Base-by-base conservation (phyloP, 2,888 invertebrate genomes). In the Ligdia adustata region DNA sequence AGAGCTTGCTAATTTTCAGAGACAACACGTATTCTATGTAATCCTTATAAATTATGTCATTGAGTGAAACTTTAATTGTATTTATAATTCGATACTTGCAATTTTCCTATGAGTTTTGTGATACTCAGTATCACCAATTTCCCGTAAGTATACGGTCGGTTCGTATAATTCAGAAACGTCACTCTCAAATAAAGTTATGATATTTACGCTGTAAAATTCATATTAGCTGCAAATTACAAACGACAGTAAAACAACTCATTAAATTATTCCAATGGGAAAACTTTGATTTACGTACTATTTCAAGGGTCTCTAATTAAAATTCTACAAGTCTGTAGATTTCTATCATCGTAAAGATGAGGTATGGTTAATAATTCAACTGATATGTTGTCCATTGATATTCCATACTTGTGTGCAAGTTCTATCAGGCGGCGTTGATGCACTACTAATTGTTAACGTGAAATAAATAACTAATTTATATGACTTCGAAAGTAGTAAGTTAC, bases 391-490 rank as follows among this genome's bases (percentile, higher is more conserved):
- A 44, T 50, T 44, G 13, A 20, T 35, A 50, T 47, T 35, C 47
- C 20, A 20, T 18, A 20, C 9, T 5, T 31, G 37, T 22, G 22
- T 45, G 11, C 24, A 29, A 22, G 34, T 22, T 31, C 16, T 16
- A 37, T 41, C 37, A 32, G 32, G 7, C 3, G 35, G 31, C 37
- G 41, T 41, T 35, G 41, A 37, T 37, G 27, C 16, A 41, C 31
- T 47, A 34, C 24, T 47, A 35, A 47, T 41, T 35, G 35, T 24
- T n/a, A 27, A 20, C 47, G 41, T 40, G 46, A 2, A 6, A 16
- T 18, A 15, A 16, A 34, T 46, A 38, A 4, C 20, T n/a, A 45
- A 38, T n/a, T 20, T 12, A 4, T 11, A n/a, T n/a, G n/a, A 22
- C 34, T 13, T 22, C 4, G 13, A 22, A 7, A 12, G 12, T n/a